These are phyloP conservation scores for Boleophthalmus pectinirostris DNA, from an alignment of 2,113 vertebrate species.

Conservation along the genomic window DNA sequence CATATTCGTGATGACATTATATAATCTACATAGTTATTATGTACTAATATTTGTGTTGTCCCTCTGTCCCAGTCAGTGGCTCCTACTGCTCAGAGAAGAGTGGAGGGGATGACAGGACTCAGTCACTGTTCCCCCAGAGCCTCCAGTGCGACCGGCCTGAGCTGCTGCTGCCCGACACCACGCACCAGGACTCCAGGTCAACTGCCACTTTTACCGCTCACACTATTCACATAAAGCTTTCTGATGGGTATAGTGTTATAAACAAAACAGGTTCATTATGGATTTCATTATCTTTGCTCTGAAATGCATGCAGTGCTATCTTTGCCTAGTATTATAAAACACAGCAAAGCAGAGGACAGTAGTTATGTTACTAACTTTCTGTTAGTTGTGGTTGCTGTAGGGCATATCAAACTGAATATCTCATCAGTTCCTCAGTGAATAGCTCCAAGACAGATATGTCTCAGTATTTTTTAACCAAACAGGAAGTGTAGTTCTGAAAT, in stretches of 20 bases:
- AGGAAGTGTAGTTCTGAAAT: slow-evolving; percentile 60
- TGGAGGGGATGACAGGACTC: slow-evolving; percentile 70
- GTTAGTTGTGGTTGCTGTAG: slow-evolving; percentile 38
- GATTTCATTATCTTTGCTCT: slow-evolving; percentile 41
- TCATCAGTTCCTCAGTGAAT: slow-evolving; percentile 16
- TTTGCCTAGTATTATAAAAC: slow-evolving; percentile 28
- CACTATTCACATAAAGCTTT: slow-evolving; percentile 12
- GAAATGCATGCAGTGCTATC: slow-evolving; percentile 4
- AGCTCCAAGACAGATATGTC: slow-evolving; percentile 37
- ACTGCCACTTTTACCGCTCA: slow-evolving; percentile 9
- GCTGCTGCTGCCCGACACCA: slow-evolving; percentile 73
- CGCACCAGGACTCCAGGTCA: slow-evolving; percentile 81
- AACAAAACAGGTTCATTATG: slow-evolving; percentile 39
- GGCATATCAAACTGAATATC: slow-evolving; percentile 18
- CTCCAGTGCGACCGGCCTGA: slow-evolving; percentile 75
- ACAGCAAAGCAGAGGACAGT: slow-evolving; percentile 32
- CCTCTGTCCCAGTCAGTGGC: slow-evolving; percentile 76
- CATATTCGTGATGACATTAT: neutral
- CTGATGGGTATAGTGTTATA: slow-evolving; percentile 35
- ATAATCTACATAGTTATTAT: neutral
- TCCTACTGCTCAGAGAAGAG: slow-evolving; percentile 81
- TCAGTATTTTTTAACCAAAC: slow-evolving; percentile 59
- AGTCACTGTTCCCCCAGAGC: slow-evolving; percentile 74
- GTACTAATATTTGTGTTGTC: neutral
- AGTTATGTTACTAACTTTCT: slow-evolving; percentile 46